Evolutionary conservation across 2,888 invertebrate species (phyloP).

Genomic region (Mongoloraphidia duomilia): DNA sequence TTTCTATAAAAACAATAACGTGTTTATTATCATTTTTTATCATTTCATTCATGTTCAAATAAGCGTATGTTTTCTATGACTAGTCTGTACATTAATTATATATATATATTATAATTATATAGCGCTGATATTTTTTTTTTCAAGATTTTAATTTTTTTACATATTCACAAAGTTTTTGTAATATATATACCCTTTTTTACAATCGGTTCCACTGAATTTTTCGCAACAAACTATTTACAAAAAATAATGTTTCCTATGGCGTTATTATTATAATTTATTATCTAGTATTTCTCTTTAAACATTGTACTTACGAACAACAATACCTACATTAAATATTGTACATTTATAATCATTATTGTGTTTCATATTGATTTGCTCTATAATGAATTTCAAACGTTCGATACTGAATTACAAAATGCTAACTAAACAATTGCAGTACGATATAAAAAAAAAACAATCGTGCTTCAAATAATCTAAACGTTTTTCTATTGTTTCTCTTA

Average conservation of each 20-base stretch:
- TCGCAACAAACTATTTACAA: neutral
- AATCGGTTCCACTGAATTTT: neutral
- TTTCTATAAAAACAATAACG: conserved; percentile 35
- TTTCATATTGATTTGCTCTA: neutral
- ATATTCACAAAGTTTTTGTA: conserved; percentile 10
- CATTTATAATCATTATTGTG: neutral
- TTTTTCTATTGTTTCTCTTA: too few relatives aligned
- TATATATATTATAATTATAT: conserved; percentile 21
- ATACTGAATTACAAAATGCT: too few relatives aligned
- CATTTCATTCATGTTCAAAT: conserved; percentile 27
- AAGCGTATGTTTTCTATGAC: conserved; percentile 35
- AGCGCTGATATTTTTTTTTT: conserved; percentile 27
- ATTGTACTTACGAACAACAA: neutral
- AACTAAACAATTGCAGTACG: too few relatives aligned
- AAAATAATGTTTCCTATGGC: neutral
- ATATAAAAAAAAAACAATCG: too few relatives aligned
- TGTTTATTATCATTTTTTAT: conserved; percentile 19
- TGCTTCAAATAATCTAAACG: too few relatives aligned
- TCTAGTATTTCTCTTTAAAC: too few relatives aligned
- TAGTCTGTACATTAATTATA: conserved; percentile 30
- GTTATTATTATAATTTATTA: neutral
- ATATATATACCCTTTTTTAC: neutral
- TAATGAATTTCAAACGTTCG: too few relatives aligned
- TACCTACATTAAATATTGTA: neutral
- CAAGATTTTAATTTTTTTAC: conserved; percentile 30